A percentile compares a stretch with the other conserved stretches of the same genome.
phyloP scores from a whole-genome alignment of 2,797 vertebrate species.

The Glossophaga mutica region DNA sequence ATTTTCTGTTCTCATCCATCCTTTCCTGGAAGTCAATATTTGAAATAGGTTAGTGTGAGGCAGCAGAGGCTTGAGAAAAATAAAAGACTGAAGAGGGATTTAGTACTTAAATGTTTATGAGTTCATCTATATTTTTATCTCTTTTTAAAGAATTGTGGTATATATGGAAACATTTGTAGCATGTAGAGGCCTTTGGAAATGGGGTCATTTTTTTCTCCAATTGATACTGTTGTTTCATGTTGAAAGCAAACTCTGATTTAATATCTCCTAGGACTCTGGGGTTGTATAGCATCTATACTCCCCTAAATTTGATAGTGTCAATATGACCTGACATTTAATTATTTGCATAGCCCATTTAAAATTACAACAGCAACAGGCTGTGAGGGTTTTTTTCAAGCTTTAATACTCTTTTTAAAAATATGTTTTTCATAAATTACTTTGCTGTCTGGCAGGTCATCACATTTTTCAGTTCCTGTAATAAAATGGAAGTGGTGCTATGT shows the following conservation, averaged over 20 bases:
- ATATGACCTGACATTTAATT: constrained; percentile 58
- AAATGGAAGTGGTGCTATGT: constrained; percentile 43
- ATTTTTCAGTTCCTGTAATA: constrained; percentile 50
- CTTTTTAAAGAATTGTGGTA: constrained; percentile 64
- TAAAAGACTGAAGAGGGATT: constrained; percentile 33
- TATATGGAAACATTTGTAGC: constrained; percentile 34
- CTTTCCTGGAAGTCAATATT: constrained; percentile 53
- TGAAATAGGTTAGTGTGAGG: constrained; percentile 34
- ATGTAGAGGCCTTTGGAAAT: constrained; percentile 48
- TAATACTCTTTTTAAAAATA: constrained; percentile 63
- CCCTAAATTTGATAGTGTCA: constrained; percentile 63
- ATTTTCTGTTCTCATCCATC: constrained; percentile 33
- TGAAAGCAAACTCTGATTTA: constrained; percentile 63
- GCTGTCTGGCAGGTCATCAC: constrained; percentile 56
- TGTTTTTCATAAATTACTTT: constrained; percentile 66
- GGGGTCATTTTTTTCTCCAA: constrained; percentile 64
- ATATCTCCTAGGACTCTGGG: background rate
- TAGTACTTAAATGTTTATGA: constrained; percentile 52
- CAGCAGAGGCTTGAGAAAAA: constrained; percentile 18
- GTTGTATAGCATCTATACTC: constrained; percentile 28
- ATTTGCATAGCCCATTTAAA: constrained; percentile 63
- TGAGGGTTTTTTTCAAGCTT: constrained; percentile 55
- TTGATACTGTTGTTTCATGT: constrained; percentile 57
- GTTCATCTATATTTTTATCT: constrained; percentile 38
- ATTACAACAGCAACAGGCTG: constrained; percentile 66